Evolutionary conservation across 2,888 invertebrate genomes (phyloP).

Genomic region (Agonopterix heracliana): DNA sequence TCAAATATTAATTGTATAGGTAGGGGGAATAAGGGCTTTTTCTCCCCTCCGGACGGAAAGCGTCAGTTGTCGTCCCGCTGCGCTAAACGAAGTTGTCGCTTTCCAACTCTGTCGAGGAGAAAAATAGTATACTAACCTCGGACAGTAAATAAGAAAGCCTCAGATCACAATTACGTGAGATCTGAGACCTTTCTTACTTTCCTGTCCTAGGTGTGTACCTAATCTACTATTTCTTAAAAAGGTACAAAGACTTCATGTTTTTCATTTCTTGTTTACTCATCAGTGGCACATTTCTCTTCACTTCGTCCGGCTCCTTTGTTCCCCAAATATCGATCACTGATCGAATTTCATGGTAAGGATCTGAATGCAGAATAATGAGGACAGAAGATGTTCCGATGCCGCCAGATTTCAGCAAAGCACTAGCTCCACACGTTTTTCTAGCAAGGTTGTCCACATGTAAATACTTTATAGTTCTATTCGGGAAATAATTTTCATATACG

Average conservation of each 20-base stretch:
- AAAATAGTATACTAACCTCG: too few relatives aligned
- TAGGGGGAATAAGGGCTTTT: too few relatives aligned
- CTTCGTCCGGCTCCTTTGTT: conserved; percentile 15
- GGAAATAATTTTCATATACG: conserved; percentile 59
- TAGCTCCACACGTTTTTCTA: conserved; percentile 51
- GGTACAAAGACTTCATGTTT: conserved; percentile 33
- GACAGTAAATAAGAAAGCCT: too few relatives aligned
- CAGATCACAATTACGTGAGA: too few relatives aligned
- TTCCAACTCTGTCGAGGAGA: too few relatives aligned
- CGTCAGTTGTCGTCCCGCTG: too few relatives aligned
- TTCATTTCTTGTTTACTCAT: conserved; percentile 16
- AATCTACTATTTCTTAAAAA: conserved; percentile 40
- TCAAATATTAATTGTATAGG: too few relatives aligned
- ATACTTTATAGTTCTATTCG: conserved; percentile 47
- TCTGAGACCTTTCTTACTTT: too few relatives aligned
- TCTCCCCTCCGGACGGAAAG: too few relatives aligned
- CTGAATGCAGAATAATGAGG: conserved; percentile 50
- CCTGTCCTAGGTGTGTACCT: too few relatives aligned
- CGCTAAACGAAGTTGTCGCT: too few relatives aligned
- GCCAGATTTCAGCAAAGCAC: conserved; percentile 42
- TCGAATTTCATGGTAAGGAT: conserved; percentile 48
- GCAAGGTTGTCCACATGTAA: conserved; percentile 59
- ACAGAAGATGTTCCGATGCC: conserved; percentile 44
- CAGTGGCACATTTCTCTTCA: not conserved
- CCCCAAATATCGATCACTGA: conserved; percentile 65